Evolutionary conservation across 2,888 invertebrate genomes (phyloP), one percentile per base, ranked within the genome.

Genomic region (Brachypalpus laphriformis): DNA sequence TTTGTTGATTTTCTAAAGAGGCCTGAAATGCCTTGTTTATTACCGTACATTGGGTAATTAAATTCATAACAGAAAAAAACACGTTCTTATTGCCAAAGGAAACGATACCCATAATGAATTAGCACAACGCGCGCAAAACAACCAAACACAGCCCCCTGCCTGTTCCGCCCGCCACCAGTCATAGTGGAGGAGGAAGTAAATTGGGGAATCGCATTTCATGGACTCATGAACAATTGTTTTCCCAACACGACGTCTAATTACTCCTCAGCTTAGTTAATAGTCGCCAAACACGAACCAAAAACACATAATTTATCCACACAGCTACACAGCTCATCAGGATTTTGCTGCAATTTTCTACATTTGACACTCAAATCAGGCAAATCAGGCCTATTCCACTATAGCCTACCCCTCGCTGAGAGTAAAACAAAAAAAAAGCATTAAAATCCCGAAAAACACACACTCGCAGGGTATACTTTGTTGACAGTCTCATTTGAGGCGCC

Each of bases 201-300:
- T 78, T 78, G 56, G 74, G 63, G 74, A 83, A 83, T 75, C 78
- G 78, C 74, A 78, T 78, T 77, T 68, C 78, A 74, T 78, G 68
- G 74, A 78, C 74, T 78, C 78, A 83, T 83, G 78, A 78, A 78
- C 78, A 83, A 83, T 83, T 78, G 70, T 57, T 83, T 56, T 61
- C 74, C 56, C 74, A 83, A 78, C 83, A 83, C 83, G 74, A 70
- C 45, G 83, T 56, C 74, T 83, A 83, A 83, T 83, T 83, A 78
- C 78, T 49, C 40, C 57, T 54, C 9, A 51, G 25, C 42, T 11
- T 9, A 74, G 63, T 63, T 83, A 75, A 83, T 83, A 49, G 74
- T 22, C 45, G 20, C 31, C 42, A 45, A 83, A 49, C 83, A 83
- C 83, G 83, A 65, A 72, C 28, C 34, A n/a, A n/a, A n/a, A 68